Evolutionary conservation across 2,888 invertebrate species (phyloP).

Genomic region (Coelogynopora nodosa): DNA sequence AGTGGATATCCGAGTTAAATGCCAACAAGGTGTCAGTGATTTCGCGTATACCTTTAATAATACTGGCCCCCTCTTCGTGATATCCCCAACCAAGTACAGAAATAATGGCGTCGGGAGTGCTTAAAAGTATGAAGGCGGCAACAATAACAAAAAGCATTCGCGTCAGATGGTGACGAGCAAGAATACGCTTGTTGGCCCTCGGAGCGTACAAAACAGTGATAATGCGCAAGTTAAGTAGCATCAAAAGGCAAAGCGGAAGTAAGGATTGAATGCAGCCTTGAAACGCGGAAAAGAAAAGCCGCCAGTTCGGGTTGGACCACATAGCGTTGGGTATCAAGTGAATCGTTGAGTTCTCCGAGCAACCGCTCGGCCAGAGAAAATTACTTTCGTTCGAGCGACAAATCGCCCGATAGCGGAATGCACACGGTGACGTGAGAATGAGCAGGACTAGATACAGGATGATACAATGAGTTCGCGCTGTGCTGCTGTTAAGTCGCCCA

Average conservation of each 20-base stretch:
- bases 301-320: slow-evolving; percentile 53
- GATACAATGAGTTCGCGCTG: slow-evolving; percentile 53
- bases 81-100: slow-evolving; percentile 60
- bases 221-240: slow-evolving; percentile 55
- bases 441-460: slow-evolving; percentile 55
- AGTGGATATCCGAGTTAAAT: slow-evolving; percentile 59
- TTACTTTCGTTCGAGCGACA: slow-evolving; percentile 50
- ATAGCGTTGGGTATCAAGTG: slow-evolving; percentile 49
- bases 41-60: slow-evolving; percentile 57
- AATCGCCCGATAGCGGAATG: slow-evolving; percentile 48
- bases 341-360: slow-evolving; percentile 51
- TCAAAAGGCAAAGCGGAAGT: slow-evolving; percentile 56
- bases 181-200: slow-evolving; percentile 52
- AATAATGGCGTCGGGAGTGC: slow-evolving; percentile 60
- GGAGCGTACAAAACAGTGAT: slow-evolving; percentile 55
- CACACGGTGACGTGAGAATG: slow-evolving; percentile 55
- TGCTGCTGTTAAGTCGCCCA: slow-evolving; percentile 51
- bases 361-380: slow-evolving; percentile 49
- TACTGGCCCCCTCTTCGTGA: slow-evolving; percentile 54
- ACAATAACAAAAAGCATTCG: slow-evolving; percentile 59
- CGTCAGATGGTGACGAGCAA: slow-evolving; percentile 57
- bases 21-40: slow-evolving; percentile 58
- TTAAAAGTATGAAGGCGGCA: slow-evolving; percentile 58
- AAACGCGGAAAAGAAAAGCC: slow-evolving; percentile 55
- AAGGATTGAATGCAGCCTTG: slow-evolving; percentile 56